Percentiles rank a stretch among this genome's conserved stretches.
phyloP scores from a whole-genome alignment of 2,113 vertebrate genomes.

The Sarotherodon lohbergeri region DNA sequence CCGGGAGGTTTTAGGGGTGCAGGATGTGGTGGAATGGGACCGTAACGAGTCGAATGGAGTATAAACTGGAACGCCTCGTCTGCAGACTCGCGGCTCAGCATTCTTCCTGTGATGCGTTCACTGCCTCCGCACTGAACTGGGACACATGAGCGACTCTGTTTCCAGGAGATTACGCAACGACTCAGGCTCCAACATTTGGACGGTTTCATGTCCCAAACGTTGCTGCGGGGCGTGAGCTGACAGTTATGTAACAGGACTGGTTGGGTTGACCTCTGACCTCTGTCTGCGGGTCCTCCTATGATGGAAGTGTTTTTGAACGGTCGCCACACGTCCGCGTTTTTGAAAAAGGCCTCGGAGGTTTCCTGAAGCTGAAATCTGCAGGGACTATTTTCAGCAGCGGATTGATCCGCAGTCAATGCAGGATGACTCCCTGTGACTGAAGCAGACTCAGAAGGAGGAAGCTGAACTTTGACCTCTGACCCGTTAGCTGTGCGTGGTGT shows the following conservation, averaged over 20 bases:
- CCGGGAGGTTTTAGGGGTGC: not conserved
- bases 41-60: rapidly evolving
- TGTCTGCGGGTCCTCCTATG: not conserved
- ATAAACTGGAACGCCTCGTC: not conserved
- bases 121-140: not conserved
- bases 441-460: not conserved
- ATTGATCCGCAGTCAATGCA: not conserved
- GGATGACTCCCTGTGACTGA: not conserved
- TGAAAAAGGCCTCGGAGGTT: not conserved
- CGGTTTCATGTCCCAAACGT: not conserved
- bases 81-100: not conserved
- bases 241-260: not conserved
- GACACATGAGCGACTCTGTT: not conserved
- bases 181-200: not conserved
- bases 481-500: not conserved
- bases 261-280: not conserved
- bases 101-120: not conserved
- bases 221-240: not conserved
- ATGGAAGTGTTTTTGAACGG: rapidly evolving
- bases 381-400: not conserved
- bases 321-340: not conserved
- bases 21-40: not conserved
- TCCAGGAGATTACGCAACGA: not conserved
- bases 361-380: not conserved
- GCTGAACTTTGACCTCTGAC: not conserved